Base-by-base conservation (phyloP, 2,888 invertebrate genomes). In the Torymus texanus region DNA sequence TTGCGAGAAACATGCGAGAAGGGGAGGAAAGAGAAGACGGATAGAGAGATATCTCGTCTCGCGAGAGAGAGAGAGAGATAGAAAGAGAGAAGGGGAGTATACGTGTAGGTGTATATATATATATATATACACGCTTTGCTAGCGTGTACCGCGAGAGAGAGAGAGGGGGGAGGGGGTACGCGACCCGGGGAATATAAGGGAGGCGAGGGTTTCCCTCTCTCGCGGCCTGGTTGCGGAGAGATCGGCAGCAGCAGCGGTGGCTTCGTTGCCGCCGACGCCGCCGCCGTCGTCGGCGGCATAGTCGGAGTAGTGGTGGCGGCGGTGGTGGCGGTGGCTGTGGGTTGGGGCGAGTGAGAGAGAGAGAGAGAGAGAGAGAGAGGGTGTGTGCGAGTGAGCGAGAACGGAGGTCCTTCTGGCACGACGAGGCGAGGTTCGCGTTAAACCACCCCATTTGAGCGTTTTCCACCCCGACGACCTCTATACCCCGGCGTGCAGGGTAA, bases 371-470 rank as follows among this genome's bases (percentile, higher is more conserved):
- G 41, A 8, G 5, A 8, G 41, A 8, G 8, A 1, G 41, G 5
- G 41, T 41, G 41, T 8, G 41, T 8, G 41, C 0, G 41, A 8
- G 41, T 0, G 41, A 5, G 41, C 0, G 41, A 21, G 66, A 21
- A 84, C 84, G 84, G 86, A 87, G 87, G 88, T 89, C 89, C 89
- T 88, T 89, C 88, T 88, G 88, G 86, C 87, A 87, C 75, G 67
- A 75, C 75, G 75, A 75, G 76, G 86, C 87, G 87, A 88, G 88
- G 87, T 87, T 89, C 89, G 88, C 89, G 89, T 89, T 90, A 90
- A 90, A 90, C 90, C 90, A 90, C 89, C 90, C 90, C 89, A 89
- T 90, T 90, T 89, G 90, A 89, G 88, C 90, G 90, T 89, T 90
- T 90, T 90, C 90, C 90, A 90, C 88, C 89, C 90, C 87, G 87